Evolutionary conservation across 2,888 invertebrate genomes (phyloP).

Genomic region (Brassicogethes aeneus): DNA sequence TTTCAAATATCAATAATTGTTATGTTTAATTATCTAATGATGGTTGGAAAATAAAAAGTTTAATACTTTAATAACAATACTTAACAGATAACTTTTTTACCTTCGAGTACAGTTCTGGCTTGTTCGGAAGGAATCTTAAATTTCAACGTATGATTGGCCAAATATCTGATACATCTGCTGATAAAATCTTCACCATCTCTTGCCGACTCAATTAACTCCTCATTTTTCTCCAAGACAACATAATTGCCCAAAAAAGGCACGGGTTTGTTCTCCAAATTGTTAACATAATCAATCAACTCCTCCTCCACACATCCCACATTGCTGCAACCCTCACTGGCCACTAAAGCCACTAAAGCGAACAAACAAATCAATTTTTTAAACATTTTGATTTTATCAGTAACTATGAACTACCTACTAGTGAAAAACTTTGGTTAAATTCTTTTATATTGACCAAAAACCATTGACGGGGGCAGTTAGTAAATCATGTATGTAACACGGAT

Average conservation of each 20-base stretch:
- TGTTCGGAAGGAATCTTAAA: slow-evolving; percentile 37
- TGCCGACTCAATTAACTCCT: slow-evolving; percentile 11
- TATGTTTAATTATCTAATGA: too few species aligned
- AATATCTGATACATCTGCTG: slow-evolving; percentile 43
- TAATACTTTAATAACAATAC: too few species aligned
- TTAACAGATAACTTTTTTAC: too few species aligned
- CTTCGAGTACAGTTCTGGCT: slow-evolving; percentile 27
- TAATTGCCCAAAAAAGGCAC: slow-evolving; percentile 39
- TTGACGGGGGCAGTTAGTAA: slow-evolving; percentile 19
- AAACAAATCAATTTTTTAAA: slow-evolving; percentile 16
- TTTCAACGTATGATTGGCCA: slow-evolving; percentile 42
- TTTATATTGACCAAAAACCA: slow-evolving; percentile 14
- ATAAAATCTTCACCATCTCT: slow-evolving; percentile 36
- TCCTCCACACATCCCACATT: slow-evolving; percentile 36
- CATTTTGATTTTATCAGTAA: slow-evolving; percentile 8
- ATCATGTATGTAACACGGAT: slow-evolving; percentile 30
- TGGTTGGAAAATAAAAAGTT: too few species aligned
- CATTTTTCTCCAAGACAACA: slow-evolving; percentile 34
- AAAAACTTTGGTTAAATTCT: slow-evolving; percentile 12
- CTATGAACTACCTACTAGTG: too few species aligned
- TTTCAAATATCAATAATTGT: too few species aligned
- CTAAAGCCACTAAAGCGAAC: slow-evolving; percentile 2
- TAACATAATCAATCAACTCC: slow-evolving; percentile 41
- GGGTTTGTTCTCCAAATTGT: slow-evolving; percentile 40
- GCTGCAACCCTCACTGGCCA: slow-evolving; percentile 20